These are phyloP conservation scores for Telmatochromis sp. DNA, from an alignment of 2,113 vertebrate species.

Conservation along the genomic window DNA sequence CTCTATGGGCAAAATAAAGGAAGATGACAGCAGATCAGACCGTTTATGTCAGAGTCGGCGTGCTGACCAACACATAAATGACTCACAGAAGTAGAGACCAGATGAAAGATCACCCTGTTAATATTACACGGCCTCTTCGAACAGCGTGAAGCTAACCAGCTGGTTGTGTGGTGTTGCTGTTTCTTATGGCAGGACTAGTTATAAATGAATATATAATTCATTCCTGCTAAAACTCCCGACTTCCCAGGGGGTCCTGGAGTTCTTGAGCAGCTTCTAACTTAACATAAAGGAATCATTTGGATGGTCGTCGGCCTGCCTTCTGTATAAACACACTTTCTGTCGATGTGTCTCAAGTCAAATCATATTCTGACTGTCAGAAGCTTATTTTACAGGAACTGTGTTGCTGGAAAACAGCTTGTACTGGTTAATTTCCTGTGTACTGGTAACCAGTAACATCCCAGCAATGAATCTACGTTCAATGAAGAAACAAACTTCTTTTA, in stretches of 20 bases:
- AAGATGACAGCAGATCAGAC: neutral
- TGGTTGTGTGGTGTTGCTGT: neutral
- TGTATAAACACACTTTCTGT: neutral
- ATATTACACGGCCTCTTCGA: neutral
- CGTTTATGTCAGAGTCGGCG: neutral
- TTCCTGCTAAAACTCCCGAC: neutral
- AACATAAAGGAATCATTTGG: neutral
- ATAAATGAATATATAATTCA: neutral
- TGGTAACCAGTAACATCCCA: neutral
- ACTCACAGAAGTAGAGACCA: neutral
- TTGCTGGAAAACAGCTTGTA: neutral
- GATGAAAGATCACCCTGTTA: neutral
- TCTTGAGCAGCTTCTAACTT: neutral
- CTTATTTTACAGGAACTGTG: neutral
- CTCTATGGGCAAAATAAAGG: neutral
- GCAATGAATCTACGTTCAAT: neutral
- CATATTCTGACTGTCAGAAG: neutral
- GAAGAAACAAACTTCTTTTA: neutral
- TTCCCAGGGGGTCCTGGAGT: accelerated
- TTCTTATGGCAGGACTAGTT: neutral
- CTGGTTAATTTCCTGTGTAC: neutral
- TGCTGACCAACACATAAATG: neutral
- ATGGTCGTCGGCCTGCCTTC: neutral
- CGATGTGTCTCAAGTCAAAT: accelerated
- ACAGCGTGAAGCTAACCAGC: neutral